Conservation (phyloP, 2,888 invertebrate species). For the Caenorhabditis becei region DNA sequence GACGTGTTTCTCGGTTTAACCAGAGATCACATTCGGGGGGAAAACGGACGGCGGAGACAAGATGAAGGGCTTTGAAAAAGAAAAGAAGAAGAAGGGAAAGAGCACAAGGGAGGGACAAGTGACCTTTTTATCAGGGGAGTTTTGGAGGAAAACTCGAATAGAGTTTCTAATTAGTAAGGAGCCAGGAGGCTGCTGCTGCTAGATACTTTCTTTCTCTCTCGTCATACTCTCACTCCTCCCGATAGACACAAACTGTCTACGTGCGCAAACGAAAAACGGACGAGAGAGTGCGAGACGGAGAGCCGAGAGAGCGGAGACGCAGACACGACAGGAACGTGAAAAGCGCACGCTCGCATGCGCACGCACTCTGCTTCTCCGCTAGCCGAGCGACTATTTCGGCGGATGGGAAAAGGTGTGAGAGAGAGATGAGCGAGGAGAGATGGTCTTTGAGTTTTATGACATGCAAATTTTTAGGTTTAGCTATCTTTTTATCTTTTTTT, state of each 20-base stretch:
- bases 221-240: constrained; percentile 19
- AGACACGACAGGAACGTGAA: constrained; percentile 44
- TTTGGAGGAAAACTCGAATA: not conserved
- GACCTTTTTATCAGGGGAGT: not conserved
- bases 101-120: not conserved
- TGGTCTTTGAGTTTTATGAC: constrained; percentile 47
- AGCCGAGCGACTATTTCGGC: constrained; percentile 24
- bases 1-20: constrained; percentile 22
- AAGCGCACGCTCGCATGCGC: constrained; percentile 58
- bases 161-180: not conserved
- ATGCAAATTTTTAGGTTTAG: constrained; percentile 43
- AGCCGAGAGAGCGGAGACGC: constrained; percentile 33
- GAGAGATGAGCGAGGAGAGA: constrained; percentile 4
- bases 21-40: constrained; percentile 28
- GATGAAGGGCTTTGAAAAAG: no score
- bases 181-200: not conserved
- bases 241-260: constrained; percentile 53
- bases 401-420: constrained; percentile 31
- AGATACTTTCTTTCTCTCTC: constrained; percentile 11
- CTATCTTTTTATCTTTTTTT: not conserved
- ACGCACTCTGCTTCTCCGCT: constrained; percentile 39
- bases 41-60: not conserved
- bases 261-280: constrained; percentile 55
- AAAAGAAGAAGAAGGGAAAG: not conserved
- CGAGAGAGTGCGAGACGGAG: constrained; percentile 44